These are phyloP conservation scores for Rallus limicola DNA, from an alignment of 2,113 vertebrate genomes.

Conservation along the genomic window DNA sequence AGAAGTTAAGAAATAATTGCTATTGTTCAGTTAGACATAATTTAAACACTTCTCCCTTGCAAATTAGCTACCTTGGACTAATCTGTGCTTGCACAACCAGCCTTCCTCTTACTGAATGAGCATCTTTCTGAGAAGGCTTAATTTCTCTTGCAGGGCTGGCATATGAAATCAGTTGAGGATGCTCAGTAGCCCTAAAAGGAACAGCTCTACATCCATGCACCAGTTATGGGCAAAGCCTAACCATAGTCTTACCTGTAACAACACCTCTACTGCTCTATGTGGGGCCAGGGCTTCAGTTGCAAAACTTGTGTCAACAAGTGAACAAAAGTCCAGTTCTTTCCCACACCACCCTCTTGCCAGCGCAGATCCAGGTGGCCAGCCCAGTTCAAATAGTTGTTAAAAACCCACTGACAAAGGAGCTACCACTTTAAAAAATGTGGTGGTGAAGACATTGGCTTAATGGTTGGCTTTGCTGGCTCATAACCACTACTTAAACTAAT, in stretches of 20 bases:
- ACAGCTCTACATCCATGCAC: background rate
- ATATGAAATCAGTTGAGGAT: background rate
- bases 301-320: background rate
- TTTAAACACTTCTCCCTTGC: background rate
- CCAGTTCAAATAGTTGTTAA: conserved; percentile 4
- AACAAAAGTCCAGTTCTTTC: background rate
- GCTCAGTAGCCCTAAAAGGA: background rate
- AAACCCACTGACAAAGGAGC: conserved; percentile 23
- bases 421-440: conserved; percentile 40
- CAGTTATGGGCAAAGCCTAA: background rate
- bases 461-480: conserved; percentile 17
- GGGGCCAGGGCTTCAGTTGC: background rate
- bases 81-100: background rate
- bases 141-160: background rate
- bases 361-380: background rate
- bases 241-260: background rate
- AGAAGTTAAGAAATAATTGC: background rate
- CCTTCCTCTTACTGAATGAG: background rate
- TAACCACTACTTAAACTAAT: conserved; percentile 46
- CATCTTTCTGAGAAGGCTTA: background rate
- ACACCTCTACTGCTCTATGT: background rate
- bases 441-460: conserved; percentile 31
- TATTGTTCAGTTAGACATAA: background rate
- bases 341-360: background rate
- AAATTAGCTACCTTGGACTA: background rate